Conservation (phyloP, 2,797 vertebrate genomes). For the Arnoldichthys spilopterus region DNA sequence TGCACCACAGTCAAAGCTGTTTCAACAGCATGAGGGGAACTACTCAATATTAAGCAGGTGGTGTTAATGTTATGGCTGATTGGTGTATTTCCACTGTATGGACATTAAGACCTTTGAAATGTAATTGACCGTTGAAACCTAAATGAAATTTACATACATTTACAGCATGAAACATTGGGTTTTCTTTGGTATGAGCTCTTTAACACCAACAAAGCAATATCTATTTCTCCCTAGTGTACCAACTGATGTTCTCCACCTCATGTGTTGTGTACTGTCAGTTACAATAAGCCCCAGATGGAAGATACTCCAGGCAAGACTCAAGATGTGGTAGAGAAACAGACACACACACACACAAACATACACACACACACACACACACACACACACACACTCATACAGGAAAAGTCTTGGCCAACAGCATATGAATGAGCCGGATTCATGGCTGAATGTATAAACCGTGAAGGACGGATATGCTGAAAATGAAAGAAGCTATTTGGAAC, state of each 20-base stretch:
- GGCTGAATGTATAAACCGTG: not conserved
- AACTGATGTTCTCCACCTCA: constrained; percentile 65
- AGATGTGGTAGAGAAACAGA: constrained; percentile 78
- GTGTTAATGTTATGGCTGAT: too few relatives aligned
- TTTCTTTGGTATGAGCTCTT: not conserved
- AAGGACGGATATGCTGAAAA: not conserved
- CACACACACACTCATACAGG: not conserved
- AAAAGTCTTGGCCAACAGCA: constrained; percentile 1
- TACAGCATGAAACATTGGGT: not conserved
- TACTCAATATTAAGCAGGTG: too few relatives aligned
- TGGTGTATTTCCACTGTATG: too few relatives aligned
- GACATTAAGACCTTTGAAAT: too few relatives aligned
- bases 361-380: constrained; percentile 26
- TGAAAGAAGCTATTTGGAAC: constrained; percentile 6
- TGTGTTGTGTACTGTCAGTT: constrained; percentile 79
- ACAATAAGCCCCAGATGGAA: constrained; percentile 84
- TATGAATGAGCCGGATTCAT: constrained; percentile 2
- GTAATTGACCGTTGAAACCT: too few relatives aligned
- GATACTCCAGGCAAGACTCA: constrained; percentile 73
- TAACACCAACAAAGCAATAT: not conserved
- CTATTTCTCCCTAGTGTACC: not conserved
- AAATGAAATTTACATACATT: too few relatives aligned
- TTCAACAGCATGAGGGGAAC: too few relatives aligned
- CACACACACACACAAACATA: constrained; percentile 24
- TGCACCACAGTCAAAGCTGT: too few relatives aligned